A percentile compares a stretch with the other conserved stretches of the same genome.
phyloP scores from a whole-genome alignment of 1,140 invertebrate species.

The Temnothorax nylanderi region DNA sequence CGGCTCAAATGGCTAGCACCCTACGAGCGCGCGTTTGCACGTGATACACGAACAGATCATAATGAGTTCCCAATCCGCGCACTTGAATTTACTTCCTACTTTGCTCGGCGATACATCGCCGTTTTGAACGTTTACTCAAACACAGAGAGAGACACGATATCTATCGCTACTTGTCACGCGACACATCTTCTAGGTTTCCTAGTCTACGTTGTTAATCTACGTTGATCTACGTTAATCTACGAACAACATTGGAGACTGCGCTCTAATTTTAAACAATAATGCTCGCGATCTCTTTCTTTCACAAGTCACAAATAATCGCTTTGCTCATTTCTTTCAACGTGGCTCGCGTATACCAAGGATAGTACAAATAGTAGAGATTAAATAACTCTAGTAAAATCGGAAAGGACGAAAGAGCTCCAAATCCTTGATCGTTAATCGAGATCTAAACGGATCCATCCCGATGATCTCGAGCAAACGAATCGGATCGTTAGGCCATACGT shows the following conservation, averaged over 20 bases:
- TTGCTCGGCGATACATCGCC: neutral
- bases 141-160: constrained; percentile 12
- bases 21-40: constrained; percentile 66
- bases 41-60: constrained; percentile 23
- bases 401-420: constrained; percentile 17
- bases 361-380: neutral
- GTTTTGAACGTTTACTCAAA: constrained; percentile 1
- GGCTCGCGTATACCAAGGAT: neutral
- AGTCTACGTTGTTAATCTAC: neutral
- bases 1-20: constrained; percentile 80
- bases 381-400: neutral
- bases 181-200: neutral
- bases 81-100: neutral
- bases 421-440: neutral
- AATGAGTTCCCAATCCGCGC: constrained; percentile 23
- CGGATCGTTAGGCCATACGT: constrained; percentile 38
- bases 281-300: neutral
- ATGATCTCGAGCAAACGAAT: neutral
- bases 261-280: constrained; percentile 8
- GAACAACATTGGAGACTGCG: constrained; percentile 13
- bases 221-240: constrained; percentile 19
- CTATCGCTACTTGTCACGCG: constrained; percentile 20
- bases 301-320: neutral
- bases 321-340: neutral
- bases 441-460: neutral